Evolutionary conservation across 1,140 invertebrate species (phyloP).

Genomic region (Heliothis subflexa): DNA sequence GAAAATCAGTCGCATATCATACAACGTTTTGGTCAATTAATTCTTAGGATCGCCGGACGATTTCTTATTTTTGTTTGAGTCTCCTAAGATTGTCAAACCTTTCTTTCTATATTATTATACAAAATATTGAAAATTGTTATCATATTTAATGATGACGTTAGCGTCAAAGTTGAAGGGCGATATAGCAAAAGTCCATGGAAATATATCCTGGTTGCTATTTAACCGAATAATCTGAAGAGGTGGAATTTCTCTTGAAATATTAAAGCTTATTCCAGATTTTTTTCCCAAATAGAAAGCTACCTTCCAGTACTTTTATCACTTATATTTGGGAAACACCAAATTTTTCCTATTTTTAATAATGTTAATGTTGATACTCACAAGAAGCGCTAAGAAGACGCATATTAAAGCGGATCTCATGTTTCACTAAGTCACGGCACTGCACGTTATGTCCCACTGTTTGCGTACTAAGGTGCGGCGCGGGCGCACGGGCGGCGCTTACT

Average conservation of each 20-base stretch:
- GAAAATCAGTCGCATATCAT: slow-evolving; percentile 37
- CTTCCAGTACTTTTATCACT: too few species aligned
- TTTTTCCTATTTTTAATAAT: neutral
- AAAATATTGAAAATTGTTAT: too few species aligned
- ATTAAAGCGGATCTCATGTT: slow-evolving; percentile 74
- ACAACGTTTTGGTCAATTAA: slow-evolving; percentile 31
- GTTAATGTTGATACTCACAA: slow-evolving; percentile 67
- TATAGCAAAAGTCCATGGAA: too few species aligned
- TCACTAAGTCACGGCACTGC: slow-evolving; percentile 66
- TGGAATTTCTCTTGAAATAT: too few species aligned
- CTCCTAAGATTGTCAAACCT: neutral
- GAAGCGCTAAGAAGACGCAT: slow-evolving; percentile 73
- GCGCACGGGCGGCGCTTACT: slow-evolving; percentile 65
- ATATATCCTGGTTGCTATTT: too few species aligned
- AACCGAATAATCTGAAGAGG: too few species aligned
- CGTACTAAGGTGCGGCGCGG: slow-evolving; percentile 59
- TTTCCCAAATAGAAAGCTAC: too few species aligned
- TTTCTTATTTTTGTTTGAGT: slow-evolving; percentile 5
- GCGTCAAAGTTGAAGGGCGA: too few species aligned
- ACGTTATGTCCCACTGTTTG: slow-evolving; percentile 47
- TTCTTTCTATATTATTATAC: too few species aligned
- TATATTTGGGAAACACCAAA: too few species aligned
- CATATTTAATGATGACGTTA: too few species aligned
- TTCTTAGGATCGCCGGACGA: neutral
- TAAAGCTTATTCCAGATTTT: too few species aligned